These are phyloP conservation scores for Corapipo altera DNA, from an alignment of 2,113 vertebrate species.

Conservation along the genomic window DNA sequence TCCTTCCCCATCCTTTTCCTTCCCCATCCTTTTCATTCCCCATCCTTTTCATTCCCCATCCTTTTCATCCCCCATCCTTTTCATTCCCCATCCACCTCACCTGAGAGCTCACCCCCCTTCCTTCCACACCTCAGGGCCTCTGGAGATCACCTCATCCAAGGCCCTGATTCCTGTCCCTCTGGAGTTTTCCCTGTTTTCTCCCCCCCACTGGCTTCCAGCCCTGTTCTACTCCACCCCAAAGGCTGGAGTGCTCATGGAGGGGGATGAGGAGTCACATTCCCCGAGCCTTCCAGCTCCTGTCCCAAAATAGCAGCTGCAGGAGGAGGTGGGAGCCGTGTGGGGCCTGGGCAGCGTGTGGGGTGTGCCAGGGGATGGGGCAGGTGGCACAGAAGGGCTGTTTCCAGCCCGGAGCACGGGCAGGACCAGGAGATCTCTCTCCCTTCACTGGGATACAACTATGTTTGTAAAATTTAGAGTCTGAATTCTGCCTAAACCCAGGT, in stretches of 20 bases:
- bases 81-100: background rate
- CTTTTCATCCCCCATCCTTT: background rate
- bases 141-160: background rate
- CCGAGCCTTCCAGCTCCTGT: background rate
- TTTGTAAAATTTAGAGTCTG: background rate
- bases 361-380: background rate
- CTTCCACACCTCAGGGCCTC: background rate
- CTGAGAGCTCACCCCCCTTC: background rate
- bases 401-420: background rate
- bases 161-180: background rate
- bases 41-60: background rate
- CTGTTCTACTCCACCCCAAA: background rate
- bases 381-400: background rate
- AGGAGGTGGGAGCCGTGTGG: background rate
- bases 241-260: background rate
- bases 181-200: background rate
- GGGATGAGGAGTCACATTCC: background rate
- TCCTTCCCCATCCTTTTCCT: background rate
- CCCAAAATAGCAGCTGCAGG: background rate
- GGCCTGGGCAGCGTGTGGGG: background rate
- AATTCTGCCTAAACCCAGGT: background rate
- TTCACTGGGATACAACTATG: background rate
- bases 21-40: background rate
- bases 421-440: background rate
- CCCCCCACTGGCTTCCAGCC: rapidly evolving